Evolutionary conservation across 2,888 invertebrate species (phyloP).

Genomic region (Sarcophaga carnaria): DNA sequence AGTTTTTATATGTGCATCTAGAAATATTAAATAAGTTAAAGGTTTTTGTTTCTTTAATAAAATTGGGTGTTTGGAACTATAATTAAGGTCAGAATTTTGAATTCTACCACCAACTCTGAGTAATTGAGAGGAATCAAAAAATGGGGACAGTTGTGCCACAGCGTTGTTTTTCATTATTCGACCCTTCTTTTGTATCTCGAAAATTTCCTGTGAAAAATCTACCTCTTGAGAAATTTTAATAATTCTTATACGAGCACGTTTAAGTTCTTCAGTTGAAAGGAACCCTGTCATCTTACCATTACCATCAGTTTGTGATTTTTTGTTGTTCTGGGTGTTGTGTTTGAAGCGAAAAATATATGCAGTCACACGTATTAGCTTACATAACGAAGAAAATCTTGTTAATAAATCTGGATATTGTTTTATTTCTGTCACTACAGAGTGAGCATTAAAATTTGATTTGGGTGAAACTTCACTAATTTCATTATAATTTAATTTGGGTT

Average conservation of each 20-base stretch:
- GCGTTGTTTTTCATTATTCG: neutral
- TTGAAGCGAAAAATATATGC: slow-evolving; percentile 7
- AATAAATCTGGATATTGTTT: slow-evolving; percentile 8
- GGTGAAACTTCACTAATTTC: too few species aligned
- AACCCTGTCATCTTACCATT: slow-evolving; percentile 32
- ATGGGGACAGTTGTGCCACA: slow-evolving; percentile 25
- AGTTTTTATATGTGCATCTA: too few species aligned
- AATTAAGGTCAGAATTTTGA: too few species aligned
- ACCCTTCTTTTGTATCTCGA: slow-evolving; percentile 2
- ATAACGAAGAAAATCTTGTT: too few species aligned
- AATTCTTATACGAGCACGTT: neutral
- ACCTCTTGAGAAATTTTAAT: slow-evolving; percentile 29
- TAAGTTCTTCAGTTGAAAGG: slow-evolving; percentile 22
- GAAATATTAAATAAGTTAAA: too few species aligned
- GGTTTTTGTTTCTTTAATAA: too few species aligned
- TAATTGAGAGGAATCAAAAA: slow-evolving; percentile 40
- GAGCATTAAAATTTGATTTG: neutral
- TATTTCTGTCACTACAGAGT: neutral
- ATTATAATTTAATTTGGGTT: too few species aligned
- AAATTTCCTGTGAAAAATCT: slow-evolving; percentile 35
- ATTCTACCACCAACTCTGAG: too few species aligned
- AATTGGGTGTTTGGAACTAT: too few species aligned
- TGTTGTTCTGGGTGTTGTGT: neutral
- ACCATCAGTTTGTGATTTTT: neutral
- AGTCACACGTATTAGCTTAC: slow-evolving; percentile 11